Conservation (phyloP, 2,888 invertebrate genomes). For the Diogma glabrata region DNA sequence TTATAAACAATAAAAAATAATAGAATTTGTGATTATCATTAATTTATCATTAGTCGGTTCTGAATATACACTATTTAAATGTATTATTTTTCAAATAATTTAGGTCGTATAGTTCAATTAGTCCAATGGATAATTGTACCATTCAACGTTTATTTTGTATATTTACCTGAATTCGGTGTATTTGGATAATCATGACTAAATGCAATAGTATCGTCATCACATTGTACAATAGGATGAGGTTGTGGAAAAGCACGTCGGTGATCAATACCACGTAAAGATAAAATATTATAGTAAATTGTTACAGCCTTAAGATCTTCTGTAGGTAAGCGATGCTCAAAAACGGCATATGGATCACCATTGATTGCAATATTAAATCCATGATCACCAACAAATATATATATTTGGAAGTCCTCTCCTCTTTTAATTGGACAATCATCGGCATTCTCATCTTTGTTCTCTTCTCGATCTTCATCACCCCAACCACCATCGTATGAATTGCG, state of each 20-base stretch:
- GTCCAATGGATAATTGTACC: no score
- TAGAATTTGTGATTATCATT: no score
- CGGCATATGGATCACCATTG: slow-evolving; percentile 32
- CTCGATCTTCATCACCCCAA: slow-evolving; percentile 33
- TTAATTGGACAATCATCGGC: slow-evolving; percentile 31
- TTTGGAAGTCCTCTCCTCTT: slow-evolving; percentile 32
- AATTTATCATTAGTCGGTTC: no score
- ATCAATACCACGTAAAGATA: slow-evolving; percentile 34
- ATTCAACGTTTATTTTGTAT: no score
- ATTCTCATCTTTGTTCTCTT: slow-evolving; percentile 24
- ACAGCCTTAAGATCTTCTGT: slow-evolving; percentile 26
- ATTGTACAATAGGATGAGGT: slow-evolving; percentile 35
- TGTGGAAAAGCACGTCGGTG: slow-evolving; percentile 33
- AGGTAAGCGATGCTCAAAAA: slow-evolving; percentile 30
- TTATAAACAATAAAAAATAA: no score
- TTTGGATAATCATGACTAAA: slow-evolving; percentile 35
- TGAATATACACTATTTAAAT: no score
- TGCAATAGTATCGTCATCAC: slow-evolving; percentile 24
- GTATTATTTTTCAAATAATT: no score
- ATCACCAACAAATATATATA: slow-evolving; percentile 33
- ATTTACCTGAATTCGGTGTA: slow-evolving; percentile 20
- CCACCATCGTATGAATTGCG: slow-evolving; percentile 29
- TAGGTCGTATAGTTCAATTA: no score
- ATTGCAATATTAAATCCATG: slow-evolving; percentile 33
- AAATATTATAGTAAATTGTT: slow-evolving; percentile 32